A percentile compares a stretch with the other conserved stretches of the same genome.
Conservation (phyloP, 2,797 vertebrate genomes). For the Poeciliopsis gracilis region DNA sequence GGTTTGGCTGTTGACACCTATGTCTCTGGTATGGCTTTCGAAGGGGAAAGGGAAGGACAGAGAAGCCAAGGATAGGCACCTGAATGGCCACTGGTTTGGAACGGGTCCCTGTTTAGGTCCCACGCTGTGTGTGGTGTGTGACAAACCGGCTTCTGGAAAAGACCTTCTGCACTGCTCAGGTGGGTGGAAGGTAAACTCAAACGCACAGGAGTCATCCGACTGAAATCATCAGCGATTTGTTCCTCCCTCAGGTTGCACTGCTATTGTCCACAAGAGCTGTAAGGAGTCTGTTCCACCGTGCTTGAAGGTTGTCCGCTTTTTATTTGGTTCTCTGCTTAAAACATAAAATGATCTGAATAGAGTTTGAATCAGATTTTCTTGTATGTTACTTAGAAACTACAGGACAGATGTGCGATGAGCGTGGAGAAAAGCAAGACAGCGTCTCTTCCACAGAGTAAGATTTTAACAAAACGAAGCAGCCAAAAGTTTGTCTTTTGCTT, state of each 20-base stretch:
- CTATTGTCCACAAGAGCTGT: slow-evolving; percentile 89
- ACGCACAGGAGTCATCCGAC: not conserved
- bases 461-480: slow-evolving; percentile 31
- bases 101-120: slow-evolving; percentile 85
- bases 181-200: slow-evolving; percentile 73
- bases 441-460: slow-evolving; percentile 84
- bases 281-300: slow-evolving; percentile 87
- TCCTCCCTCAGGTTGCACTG: slow-evolving; percentile 85
- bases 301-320: slow-evolving; percentile 82
- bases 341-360: slow-evolving; percentile 19
- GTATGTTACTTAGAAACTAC: slow-evolving; percentile 84
- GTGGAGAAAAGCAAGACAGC: slow-evolving; percentile 77
- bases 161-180: slow-evolving; percentile 90
- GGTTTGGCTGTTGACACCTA: slow-evolving; percentile 35
- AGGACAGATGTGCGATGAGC: slow-evolving; percentile 83
- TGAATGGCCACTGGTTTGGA: slow-evolving; percentile 87
- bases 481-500: not conserved
- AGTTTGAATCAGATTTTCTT: slow-evolving; percentile 39
- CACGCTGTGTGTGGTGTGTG: slow-evolving; percentile 87
- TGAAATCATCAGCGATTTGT: not conserved
- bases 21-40: slow-evolving; percentile 63
- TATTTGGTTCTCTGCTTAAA: not conserved
- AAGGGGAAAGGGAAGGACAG: slow-evolving; percentile 90
- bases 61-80: slow-evolving; percentile 85
- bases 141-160: slow-evolving; percentile 88